These are phyloP conservation scores for Agriopis leucophaearia DNA, from an alignment of 2,888 invertebrate species.

Conservation along the genomic window DNA sequence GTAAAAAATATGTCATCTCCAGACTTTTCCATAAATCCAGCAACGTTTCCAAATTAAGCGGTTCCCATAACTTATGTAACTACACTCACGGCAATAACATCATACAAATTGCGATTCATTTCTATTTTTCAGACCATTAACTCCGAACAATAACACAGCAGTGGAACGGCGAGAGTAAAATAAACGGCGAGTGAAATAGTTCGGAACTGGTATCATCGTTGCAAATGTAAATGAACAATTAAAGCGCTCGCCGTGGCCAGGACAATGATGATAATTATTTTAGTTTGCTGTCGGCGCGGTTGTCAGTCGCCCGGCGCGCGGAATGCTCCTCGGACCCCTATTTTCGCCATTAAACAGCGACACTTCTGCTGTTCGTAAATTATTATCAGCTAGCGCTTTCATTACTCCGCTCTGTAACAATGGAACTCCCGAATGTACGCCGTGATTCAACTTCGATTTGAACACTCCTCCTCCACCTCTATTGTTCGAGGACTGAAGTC, in stretches of 20 bases:
- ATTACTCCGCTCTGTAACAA: constrained; percentile 82
- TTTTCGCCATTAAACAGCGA: constrained; percentile 83
- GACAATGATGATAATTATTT: constrained; percentile 87
- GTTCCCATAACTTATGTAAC: constrained; percentile 55
- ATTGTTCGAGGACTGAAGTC: constrained; percentile 80
- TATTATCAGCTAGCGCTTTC: constrained; percentile 85
- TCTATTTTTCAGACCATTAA: constrained; percentile 85
- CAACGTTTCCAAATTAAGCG: constrained; percentile 52
- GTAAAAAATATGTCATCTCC: not conserved
- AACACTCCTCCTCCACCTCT: constrained; percentile 66
- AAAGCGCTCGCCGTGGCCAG: constrained; percentile 83
- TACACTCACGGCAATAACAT: constrained; percentile 64
- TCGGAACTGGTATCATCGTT: constrained; percentile 84
- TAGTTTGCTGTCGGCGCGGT: constrained; percentile 83
- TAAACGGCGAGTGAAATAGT: constrained; percentile 82
- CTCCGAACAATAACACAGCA: constrained; percentile 79
- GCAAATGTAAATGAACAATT: constrained; percentile 87
- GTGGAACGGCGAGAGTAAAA: constrained; percentile 78
- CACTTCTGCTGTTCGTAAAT: constrained; percentile 86
- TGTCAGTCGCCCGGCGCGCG: constrained; percentile 73
- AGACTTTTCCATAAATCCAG: constrained; percentile 25
- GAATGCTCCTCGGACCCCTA: constrained; percentile 81
- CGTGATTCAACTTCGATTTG: constrained; percentile 82
- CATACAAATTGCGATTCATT: constrained; percentile 80
- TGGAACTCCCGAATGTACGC: constrained; percentile 81